Percentiles rank a stretch among this genome's conserved stretches.
Conservation (phyloP, 2,797 vertebrate species). For the Scarus forsteni region DNA sequence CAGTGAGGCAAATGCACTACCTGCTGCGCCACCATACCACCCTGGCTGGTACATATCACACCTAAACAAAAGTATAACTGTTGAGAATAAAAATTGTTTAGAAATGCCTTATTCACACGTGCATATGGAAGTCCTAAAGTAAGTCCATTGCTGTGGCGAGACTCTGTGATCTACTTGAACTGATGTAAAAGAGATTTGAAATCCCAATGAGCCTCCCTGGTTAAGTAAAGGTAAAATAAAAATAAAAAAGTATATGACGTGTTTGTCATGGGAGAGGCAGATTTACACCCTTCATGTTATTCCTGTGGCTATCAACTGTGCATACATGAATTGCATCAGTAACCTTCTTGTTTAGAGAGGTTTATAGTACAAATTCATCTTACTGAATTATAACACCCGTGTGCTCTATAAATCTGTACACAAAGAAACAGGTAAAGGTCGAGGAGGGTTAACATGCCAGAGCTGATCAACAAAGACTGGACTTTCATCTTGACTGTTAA, state of each 20-base stretch:
- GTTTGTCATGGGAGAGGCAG: slow-evolving; percentile 1
- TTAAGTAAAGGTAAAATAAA: too few species aligned
- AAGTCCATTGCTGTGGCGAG: slow-evolving; percentile 5
- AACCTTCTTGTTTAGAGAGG: slow-evolving; percentile 33
- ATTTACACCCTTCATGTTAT: slow-evolving; percentile 39
- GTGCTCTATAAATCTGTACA: slow-evolving; percentile 12
- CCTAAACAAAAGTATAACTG: not conserved
- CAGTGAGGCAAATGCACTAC: too few species aligned
- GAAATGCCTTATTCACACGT: not conserved
- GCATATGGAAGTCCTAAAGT: slow-evolving; percentile 16
- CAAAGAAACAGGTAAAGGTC: slow-evolving; percentile 3
- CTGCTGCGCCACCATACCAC: too few species aligned
- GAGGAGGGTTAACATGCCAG: slow-evolving; percentile 15
- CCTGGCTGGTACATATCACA: too few species aligned
- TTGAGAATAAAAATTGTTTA: not conserved
- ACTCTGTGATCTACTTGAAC: slow-evolving; percentile 10
- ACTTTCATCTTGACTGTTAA: not conserved
- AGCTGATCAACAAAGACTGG: not conserved
- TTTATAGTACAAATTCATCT: slow-evolving; percentile 62
- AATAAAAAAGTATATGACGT: too few species aligned
- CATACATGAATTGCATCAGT: slow-evolving; percentile 17
- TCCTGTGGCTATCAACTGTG: slow-evolving; percentile 17
- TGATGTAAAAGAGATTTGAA: too few species aligned
- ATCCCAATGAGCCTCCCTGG: too few species aligned
- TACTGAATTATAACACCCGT: slow-evolving; percentile 46